phyloP scores from a whole-genome alignment of 2,113 vertebrate species.

The Cochlearius cochlearius region DNA sequence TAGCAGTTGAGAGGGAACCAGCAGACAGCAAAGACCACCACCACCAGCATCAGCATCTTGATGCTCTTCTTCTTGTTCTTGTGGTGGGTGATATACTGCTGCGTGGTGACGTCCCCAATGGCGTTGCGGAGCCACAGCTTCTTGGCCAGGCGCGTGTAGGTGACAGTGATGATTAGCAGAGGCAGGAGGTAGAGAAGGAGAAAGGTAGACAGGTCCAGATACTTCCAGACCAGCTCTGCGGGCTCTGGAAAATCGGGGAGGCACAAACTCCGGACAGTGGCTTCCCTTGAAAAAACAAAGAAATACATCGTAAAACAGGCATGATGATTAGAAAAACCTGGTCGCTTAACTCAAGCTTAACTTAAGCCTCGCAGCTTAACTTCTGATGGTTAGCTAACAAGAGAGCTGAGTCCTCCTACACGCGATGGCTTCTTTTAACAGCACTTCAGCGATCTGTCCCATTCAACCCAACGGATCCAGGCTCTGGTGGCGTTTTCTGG shows the following conservation, averaged over 20 bases:
- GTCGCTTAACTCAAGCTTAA: neutral
- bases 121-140: conserved; percentile 61
- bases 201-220: conserved; percentile 66
- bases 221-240: conserved; percentile 61
- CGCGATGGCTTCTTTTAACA: neutral
- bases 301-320: neutral
- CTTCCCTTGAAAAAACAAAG: conserved; percentile 38
- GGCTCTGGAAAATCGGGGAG: conserved; percentile 67
- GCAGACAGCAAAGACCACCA: conserved; percentile 69
- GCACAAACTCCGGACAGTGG: conserved; percentile 59
- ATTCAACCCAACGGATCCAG: accelerated
- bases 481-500: neutral
- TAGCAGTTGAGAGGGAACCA: conserved; percentile 72
- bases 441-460: neutral
- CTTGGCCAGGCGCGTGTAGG: conserved; percentile 51
- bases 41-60: conserved; percentile 69
- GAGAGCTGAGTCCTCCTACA: neutral
- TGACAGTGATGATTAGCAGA: conserved; percentile 38
- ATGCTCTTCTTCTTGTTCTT: conserved; percentile 69
- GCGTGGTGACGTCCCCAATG: conserved; percentile 35
- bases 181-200: conserved; percentile 69
- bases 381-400: neutral
- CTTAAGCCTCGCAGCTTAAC: neutral
- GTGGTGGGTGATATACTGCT: conserved; percentile 40
- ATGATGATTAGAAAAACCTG: neutral